Percentiles rank a stretch among this genome's conserved stretches.
phyloP scores from a whole-genome alignment of 1,140 invertebrate species.

The Calliphora vicina region DNA sequence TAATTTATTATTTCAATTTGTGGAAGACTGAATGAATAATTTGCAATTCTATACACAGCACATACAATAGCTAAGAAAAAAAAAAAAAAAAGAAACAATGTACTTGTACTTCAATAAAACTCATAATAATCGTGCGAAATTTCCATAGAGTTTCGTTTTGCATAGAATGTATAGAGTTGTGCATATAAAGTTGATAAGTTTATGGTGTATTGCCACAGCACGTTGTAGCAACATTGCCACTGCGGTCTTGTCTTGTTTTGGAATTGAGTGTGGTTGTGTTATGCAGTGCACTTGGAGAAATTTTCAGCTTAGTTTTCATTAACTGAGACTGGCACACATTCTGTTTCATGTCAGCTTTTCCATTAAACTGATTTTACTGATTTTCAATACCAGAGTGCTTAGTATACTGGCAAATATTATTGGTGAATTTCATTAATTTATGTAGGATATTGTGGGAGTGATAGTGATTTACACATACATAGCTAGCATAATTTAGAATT shows the following conservation, averaged over 20 bases:
- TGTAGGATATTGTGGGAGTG: no score
- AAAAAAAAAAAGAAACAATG: not conserved
- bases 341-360: no score
- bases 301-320: no score
- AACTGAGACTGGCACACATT: no score
- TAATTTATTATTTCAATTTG: not conserved
- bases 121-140: not conserved
- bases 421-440: no score
- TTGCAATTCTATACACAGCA: not conserved
- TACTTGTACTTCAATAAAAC: not conserved
- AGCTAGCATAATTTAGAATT: no score
- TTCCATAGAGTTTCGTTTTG: conserved; percentile 1
- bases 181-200: not conserved
- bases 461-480: no score
- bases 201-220: not conserved
- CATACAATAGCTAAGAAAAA: not conserved
- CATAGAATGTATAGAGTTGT: not conserved
- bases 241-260: not conserved
- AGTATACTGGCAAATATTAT: no score
- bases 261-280: not conserved
- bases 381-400: no score
- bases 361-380: no score
- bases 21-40: not conserved
- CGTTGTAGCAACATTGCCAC: not conserved
- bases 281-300: not conserved